Conservation (phyloP, 2,797 vertebrate genomes). For the Acanthis flammea region DNA sequence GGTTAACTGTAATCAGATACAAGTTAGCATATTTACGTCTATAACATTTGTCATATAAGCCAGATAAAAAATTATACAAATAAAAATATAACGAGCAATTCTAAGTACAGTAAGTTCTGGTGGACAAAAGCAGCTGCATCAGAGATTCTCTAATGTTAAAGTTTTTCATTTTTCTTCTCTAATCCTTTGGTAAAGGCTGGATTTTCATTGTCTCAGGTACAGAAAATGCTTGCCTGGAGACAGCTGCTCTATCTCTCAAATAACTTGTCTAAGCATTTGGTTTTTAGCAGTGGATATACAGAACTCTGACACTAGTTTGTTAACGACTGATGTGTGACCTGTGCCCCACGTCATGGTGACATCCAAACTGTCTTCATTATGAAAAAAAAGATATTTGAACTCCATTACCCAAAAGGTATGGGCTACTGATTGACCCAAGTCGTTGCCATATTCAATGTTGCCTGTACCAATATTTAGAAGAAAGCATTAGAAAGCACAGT, state of each 20-base stretch:
- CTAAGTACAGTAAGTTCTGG: background rate
- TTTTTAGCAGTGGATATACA: background rate
- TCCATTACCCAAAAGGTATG: background rate
- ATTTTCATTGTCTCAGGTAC: background rate
- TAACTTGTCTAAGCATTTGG: background rate
- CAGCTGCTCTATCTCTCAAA: background rate
- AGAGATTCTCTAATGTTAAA: background rate
- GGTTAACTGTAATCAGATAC: background rate
- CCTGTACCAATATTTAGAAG: background rate
- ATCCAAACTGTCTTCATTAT: background rate
- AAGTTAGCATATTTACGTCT: background rate
- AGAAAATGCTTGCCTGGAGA: slow-evolving; percentile 11
- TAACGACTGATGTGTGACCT: background rate
- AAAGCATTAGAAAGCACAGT: background rate
- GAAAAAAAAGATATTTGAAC: background rate
- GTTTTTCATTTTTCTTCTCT: background rate
- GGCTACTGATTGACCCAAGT: background rate
- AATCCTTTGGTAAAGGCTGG: background rate
- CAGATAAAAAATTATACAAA: background rate
- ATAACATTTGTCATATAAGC: background rate
- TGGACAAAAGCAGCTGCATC: slow-evolving; percentile 25
- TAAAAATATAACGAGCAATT: background rate
- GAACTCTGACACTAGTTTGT: background rate
- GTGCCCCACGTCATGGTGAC: fast-evolving
- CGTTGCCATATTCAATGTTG: background rate